These are phyloP conservation scores for Musca domestica DNA, from an alignment of 1,140 invertebrate species.

Conservation along the genomic window DNA sequence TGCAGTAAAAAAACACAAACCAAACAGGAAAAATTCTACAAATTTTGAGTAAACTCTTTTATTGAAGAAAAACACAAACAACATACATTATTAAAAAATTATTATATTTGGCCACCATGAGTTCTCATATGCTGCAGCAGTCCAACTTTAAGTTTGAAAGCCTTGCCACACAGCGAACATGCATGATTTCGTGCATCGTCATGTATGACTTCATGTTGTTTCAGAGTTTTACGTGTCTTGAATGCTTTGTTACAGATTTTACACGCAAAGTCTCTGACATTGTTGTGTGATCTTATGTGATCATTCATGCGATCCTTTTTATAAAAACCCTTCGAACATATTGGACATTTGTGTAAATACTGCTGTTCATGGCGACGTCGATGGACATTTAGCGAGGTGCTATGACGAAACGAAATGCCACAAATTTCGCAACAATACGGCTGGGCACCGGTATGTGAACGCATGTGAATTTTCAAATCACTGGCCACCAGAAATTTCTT, in stretches of 20 bases:
- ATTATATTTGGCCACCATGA: slow-evolving; percentile 6
- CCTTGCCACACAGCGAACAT: slow-evolving; percentile 20
- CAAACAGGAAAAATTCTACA: too few species aligned
- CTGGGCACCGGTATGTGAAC: slow-evolving; percentile 30
- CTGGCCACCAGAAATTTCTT: slow-evolving; percentile 44
- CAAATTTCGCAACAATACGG: slow-evolving; percentile 38
- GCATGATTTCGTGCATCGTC: slow-evolving; percentile 2
- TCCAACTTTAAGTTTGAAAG: slow-evolving; percentile 15
- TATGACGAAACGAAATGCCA: slow-evolving; percentile 25
- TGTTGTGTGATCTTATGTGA: slow-evolving; percentile 13
- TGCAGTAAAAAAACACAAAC: too few species aligned
- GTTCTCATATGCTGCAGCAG: slow-evolving; percentile 19
- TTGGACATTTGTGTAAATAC: slow-evolving; percentile 11
- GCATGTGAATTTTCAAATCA: slow-evolving; percentile 34
- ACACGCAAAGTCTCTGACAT: slow-evolving; percentile 11
- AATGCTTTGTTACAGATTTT: slow-evolving; percentile 23
- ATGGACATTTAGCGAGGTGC: slow-evolving; percentile 18
- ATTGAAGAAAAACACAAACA: too few species aligned
- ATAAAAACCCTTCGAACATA: slow-evolving; percentile 24
- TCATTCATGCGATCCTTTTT: slow-evolving; percentile 16
- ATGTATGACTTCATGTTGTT: neutral
- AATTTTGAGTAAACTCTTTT: too few species aligned
- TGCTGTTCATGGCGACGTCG: slow-evolving; percentile 23
- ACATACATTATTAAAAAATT: too few species aligned
- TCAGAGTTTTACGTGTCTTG: slow-evolving; percentile 10